These are phyloP conservation scores for Spodoptera picta DNA, from an alignment of 2,888 invertebrate species.

Conservation along the genomic window DNA sequence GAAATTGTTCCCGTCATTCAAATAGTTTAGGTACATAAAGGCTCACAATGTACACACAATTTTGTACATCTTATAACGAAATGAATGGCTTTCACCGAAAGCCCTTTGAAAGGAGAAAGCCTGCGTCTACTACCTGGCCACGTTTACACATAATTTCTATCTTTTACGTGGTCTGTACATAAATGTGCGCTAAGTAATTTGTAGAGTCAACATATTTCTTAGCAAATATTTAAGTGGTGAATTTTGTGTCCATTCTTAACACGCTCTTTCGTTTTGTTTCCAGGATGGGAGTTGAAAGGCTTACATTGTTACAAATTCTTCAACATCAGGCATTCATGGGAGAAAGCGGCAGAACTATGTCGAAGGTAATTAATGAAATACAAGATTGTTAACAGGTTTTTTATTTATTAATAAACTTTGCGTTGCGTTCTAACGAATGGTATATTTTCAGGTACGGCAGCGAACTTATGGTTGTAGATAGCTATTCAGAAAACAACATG, in stretches of 20 bases:
- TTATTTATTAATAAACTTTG: background rate
- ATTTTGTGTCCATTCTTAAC: constrained; percentile 1
- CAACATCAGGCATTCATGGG: constrained; percentile 98
- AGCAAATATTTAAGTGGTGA: constrained; percentile 37
- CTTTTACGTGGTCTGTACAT: constrained; percentile 21
- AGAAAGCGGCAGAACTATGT: constrained; percentile 97
- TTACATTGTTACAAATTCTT: constrained; percentile 98
- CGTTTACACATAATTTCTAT: constrained; percentile 46
- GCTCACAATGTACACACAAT: constrained; percentile 38
- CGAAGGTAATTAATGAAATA: constrained; percentile 91
- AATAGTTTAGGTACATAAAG: constrained; percentile 51
- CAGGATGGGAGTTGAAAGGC: constrained; percentile 97
- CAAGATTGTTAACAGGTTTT: constrained; percentile 1
- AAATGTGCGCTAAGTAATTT: constrained; percentile 59
- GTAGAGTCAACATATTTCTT: constrained; percentile 63
- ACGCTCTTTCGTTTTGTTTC: constrained; percentile 75
- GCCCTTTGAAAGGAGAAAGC: constrained; percentile 63
- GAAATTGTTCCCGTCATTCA: constrained; percentile 58
- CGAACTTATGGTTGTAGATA: constrained; percentile 97
- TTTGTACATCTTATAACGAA: constrained; percentile 39
- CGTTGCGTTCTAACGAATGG: background rate
- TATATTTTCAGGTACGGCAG: constrained; percentile 94
- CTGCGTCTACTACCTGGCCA: constrained; percentile 50
- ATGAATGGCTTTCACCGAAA: constrained; percentile 61
- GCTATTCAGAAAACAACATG: constrained; percentile 96